Evolutionary conservation across 2,797 vertebrate species (phyloP).

Genomic region (Rhadinocentrus ornatus): DNA sequence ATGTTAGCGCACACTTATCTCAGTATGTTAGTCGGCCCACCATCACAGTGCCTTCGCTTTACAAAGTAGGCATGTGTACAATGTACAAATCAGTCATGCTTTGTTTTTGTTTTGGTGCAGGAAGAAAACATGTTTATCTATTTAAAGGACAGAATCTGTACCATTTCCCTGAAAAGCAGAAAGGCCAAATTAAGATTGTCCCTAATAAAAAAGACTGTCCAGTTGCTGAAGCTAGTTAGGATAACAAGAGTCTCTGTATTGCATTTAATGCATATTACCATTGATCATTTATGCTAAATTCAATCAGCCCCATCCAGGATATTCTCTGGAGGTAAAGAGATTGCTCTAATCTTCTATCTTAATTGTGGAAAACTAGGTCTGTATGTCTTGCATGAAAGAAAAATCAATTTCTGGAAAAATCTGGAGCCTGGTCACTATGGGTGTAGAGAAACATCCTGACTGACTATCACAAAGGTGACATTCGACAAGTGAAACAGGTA

Average conservation of each 20-base stretch:
- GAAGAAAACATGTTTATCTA: too few relatives aligned
- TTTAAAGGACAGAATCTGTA: too few relatives aligned
- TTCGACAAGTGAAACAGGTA: background rate
- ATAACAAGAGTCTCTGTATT: background rate
- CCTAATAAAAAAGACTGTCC: background rate
- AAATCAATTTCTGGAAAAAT: conserved; percentile 4
- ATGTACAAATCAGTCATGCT: too few relatives aligned
- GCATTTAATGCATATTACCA: background rate
- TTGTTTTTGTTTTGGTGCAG: too few relatives aligned
- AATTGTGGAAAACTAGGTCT: conserved; percentile 12
- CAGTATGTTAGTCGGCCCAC: too few relatives aligned
- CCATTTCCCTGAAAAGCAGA: background rate
- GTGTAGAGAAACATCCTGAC: conserved; percentile 7
- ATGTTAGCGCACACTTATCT: background rate
- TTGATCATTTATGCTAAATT: conserved; percentile 9
- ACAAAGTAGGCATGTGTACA: too few relatives aligned
- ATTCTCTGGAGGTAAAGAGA: background rate
- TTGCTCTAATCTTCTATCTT: conserved; percentile 6
- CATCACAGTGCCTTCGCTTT: too few relatives aligned
- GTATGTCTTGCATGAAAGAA: background rate
- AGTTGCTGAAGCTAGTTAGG: background rate
- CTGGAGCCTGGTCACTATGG: background rate
- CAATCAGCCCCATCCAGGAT: conserved; percentile 6
- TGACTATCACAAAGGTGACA: background rate
- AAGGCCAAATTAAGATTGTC: background rate